These are phyloP conservation scores for Solenopsis fugax DNA, from an alignment of 1,140 invertebrate species.

Conservation along the genomic window DNA sequence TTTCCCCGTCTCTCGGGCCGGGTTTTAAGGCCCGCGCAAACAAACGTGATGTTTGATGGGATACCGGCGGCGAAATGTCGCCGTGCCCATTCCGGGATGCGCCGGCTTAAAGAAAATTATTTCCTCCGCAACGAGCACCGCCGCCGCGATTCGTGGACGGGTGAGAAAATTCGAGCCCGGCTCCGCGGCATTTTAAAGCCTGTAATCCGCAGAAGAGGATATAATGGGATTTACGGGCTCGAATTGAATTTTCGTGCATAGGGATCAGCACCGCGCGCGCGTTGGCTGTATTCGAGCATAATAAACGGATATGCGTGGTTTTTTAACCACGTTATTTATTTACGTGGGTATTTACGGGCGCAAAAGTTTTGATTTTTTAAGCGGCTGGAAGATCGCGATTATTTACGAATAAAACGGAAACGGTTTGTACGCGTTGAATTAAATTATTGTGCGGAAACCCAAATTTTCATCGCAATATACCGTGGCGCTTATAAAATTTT, in stretches of 20 bases:
- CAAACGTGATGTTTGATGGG: constrained; percentile 3
- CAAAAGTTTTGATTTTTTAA: constrained; percentile 15
- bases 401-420: constrained; percentile 18
- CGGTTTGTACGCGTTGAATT: not conserved
- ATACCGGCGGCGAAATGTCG: constrained; percentile 9
- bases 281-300: constrained; percentile 29
- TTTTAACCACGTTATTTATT: constrained; percentile 42
- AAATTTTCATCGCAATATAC: not conserved
- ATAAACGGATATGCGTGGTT: constrained; percentile 32
- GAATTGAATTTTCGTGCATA: constrained; percentile 48
- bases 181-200: constrained; percentile 45
- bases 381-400: not conserved
- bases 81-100: not conserved
- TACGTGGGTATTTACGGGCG: constrained; percentile 6
- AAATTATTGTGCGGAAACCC: not conserved
- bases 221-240: constrained; percentile 43
- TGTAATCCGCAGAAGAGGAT: constrained; percentile 42
- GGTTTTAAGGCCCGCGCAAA: constrained; percentile 23
- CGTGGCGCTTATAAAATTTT: not conserved
- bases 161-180: constrained; percentile 43
- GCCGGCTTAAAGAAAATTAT: constrained; percentile 40
- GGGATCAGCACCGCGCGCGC: constrained; percentile 10
- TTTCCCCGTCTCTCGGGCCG: not conserved
- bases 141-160: constrained; percentile 18
- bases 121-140: constrained; percentile 15